Conservation (phyloP, 2,888 invertebrate species). For the Lamellibrachia satsuma region DNA sequence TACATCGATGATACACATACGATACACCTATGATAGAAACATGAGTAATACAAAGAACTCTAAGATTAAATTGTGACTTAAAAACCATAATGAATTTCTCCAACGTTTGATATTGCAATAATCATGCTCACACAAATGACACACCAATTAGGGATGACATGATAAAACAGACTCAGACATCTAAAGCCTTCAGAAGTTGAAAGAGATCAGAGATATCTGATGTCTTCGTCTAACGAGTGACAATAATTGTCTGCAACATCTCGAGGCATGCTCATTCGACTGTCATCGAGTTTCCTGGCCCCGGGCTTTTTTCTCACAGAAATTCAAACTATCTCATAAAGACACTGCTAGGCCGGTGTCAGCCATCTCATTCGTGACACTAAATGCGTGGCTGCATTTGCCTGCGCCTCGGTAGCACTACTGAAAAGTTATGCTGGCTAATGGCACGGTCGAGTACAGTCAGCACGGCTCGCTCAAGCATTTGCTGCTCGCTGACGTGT, state of each 20-base stretch:
- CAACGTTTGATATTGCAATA: neutral
- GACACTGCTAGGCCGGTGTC: neutral
- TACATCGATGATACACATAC: neutral
- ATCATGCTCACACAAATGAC: neutral
- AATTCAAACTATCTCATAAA: neutral
- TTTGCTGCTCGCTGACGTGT: neutral
- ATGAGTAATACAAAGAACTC: too few relatives aligned
- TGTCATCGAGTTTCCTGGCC: neutral
- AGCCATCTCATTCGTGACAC: neutral
- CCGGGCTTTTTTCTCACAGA: neutral
- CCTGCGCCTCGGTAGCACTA: neutral
- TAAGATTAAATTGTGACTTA: neutral
- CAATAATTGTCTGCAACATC: neutral
- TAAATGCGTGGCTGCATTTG: neutral
- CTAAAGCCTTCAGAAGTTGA: neutral
- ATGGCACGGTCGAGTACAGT: neutral
- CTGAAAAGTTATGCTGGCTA: constrained; percentile 1
- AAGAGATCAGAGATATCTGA: neutral
- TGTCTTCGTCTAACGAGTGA: neutral
- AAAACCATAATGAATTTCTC: neutral
- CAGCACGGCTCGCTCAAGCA: neutral
- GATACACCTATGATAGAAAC: too few relatives aligned
- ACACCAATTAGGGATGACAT: neutral
- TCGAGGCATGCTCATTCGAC: neutral
- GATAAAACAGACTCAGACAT: neutral